These are phyloP conservation scores for Centruroides sculpturatus DNA, from an alignment of 1,140 invertebrate species.

Conservation along the genomic window DNA sequence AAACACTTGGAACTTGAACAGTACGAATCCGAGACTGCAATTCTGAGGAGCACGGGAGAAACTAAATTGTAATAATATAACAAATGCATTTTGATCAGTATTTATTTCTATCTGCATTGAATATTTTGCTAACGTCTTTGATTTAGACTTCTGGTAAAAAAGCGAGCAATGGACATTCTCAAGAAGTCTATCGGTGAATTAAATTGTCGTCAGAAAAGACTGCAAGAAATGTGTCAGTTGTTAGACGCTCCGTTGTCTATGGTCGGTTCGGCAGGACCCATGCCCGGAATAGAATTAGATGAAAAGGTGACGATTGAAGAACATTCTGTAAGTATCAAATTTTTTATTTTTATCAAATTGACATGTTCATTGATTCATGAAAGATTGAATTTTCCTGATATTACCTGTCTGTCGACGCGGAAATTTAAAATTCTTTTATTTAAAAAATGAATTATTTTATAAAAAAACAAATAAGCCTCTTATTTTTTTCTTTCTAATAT, in stretches of 20 bases:
- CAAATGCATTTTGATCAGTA: neutral
- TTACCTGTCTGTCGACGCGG: too few relatives aligned
- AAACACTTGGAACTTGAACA: conserved; percentile 26
- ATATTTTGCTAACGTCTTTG: neutral
- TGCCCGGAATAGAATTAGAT: conserved; percentile 57
- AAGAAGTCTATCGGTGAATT: conserved; percentile 43
- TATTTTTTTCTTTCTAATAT: too few relatives aligned
- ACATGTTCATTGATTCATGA: too few relatives aligned
- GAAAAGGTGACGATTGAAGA: conserved; percentile 7
- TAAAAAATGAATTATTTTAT: too few relatives aligned
- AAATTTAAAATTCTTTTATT: too few relatives aligned
- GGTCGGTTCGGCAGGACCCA: conserved; percentile 68
- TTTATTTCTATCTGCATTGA: too few relatives aligned
- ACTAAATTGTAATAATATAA: neutral
- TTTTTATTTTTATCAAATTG: too few relatives aligned
- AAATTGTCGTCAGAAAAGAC: conserved; percentile 61
- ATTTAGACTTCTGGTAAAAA: conserved; percentile 23
- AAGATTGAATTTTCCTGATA: too few relatives aligned
- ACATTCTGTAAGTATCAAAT: too few relatives aligned
- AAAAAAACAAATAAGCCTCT: too few relatives aligned
- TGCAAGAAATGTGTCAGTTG: conserved; percentile 59
- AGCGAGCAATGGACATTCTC: conserved; percentile 24
- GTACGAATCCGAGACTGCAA: conserved; percentile 25
- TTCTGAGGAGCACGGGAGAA: conserved; percentile 18
- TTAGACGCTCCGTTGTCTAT: conserved; percentile 66